Conservation (phyloP, 2,797 vertebrate species). For the Enteromius unitaeniatus region DNA sequence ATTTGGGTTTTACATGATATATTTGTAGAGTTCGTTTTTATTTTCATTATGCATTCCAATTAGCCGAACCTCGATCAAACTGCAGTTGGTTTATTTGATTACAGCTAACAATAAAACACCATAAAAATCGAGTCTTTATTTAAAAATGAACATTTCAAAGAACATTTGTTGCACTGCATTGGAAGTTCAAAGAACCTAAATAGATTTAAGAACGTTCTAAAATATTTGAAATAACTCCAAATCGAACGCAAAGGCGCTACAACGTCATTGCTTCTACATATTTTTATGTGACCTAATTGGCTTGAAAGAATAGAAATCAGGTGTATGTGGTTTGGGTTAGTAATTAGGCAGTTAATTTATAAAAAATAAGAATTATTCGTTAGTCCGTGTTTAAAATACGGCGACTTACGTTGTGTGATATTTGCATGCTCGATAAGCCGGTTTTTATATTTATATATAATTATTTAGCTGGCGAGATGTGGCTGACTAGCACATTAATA, state of each 20-base stretch:
- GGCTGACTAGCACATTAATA: neutral
- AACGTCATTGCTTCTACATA: neutral
- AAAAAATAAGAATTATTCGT: neutral
- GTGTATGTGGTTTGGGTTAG: neutral
- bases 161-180: neutral
- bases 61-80: no score
- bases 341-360: neutral
- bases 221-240: neutral
- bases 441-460: neutral
- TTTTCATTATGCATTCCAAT: no score
- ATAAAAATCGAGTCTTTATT: neutral
- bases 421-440: accelerated
- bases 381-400: neutral
- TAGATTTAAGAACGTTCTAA: neutral
- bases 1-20: neutral
- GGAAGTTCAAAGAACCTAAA: neutral
- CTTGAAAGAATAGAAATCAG: slow-evolving; percentile 14
- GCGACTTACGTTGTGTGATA: neutral
- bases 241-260: neutral
- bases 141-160: neutral
- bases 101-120: no score
- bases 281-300: neutral
- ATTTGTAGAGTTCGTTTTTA: no score
- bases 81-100: no score
- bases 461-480: neutral